Conservation (phyloP, 2,113 vertebrate genomes). For the Climacteris rufus region DNA sequence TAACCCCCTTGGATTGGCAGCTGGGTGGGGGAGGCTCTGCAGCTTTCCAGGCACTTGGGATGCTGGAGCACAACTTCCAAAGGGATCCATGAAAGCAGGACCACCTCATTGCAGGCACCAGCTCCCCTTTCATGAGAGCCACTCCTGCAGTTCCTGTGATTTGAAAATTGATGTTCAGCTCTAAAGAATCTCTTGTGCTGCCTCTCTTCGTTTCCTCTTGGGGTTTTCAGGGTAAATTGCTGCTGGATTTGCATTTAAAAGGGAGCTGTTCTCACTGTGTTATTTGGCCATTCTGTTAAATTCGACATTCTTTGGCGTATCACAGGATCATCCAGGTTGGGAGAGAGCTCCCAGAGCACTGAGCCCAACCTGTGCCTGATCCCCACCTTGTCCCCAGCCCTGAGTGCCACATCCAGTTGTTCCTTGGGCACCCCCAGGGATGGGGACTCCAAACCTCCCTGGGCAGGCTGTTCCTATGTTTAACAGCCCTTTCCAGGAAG, state of each 20-base stretch:
- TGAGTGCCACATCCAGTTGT: background rate
- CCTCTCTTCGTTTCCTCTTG: background rate
- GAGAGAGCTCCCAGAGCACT: background rate
- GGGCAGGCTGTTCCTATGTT: background rate
- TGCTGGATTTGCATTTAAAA: background rate
- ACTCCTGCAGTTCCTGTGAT: background rate
- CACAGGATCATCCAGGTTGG: background rate
- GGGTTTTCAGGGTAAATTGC: background rate
- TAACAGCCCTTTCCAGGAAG: background rate
- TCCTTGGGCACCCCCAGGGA: background rate
- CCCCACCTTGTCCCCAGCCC: background rate
- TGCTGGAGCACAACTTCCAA: background rate
- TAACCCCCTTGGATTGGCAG: background rate
- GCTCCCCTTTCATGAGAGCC: background rate
- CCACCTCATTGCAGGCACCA: background rate
- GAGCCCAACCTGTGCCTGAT: background rate
- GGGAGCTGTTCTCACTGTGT: background rate
- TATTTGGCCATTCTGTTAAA: background rate
- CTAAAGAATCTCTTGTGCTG: background rate
- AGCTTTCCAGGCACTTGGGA: background rate
- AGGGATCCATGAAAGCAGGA: background rate
- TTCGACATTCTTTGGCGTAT: accelerated
- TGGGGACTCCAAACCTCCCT: background rate
- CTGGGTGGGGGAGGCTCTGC: background rate
- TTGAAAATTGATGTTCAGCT: background rate